Conservation (phyloP, 2,113 vertebrate species). For the Ochotona curzoniae region DNA sequence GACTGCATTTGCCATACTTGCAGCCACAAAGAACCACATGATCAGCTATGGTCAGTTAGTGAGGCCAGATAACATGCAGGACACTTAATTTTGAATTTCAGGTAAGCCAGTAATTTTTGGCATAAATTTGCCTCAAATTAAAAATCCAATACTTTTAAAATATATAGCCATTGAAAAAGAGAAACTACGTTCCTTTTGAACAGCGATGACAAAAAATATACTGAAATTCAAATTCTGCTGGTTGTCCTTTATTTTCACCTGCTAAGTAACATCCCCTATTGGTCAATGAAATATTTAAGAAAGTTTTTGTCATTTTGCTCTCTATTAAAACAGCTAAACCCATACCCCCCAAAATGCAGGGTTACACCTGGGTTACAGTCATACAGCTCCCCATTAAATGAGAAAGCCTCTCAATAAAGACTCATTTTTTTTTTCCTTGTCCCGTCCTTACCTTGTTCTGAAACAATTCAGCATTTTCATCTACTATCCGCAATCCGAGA, state of each 20-base stretch:
- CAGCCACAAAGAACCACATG: background rate
- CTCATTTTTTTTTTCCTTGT: background rate
- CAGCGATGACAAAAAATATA: background rate
- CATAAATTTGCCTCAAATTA: background rate
- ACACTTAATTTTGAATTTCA: background rate
- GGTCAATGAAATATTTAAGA: background rate
- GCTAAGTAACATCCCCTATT: background rate
- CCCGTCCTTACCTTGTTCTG: background rate
- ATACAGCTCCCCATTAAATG: background rate
- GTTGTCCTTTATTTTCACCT: background rate
- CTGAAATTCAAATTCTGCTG: background rate
- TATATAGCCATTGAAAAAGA: background rate
- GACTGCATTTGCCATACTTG: background rate
- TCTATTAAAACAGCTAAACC: background rate
- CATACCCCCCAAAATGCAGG: background rate
- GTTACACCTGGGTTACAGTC: background rate
- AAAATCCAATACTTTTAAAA: background rate
- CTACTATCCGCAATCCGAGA: background rate
- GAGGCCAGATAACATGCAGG: background rate
- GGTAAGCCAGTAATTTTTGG: background rate
- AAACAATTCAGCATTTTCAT: background rate
- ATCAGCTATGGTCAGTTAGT: background rate
- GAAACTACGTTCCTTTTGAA: background rate
- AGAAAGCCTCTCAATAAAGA: background rate
- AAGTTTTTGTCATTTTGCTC: background rate